Base-by-base conservation (phyloP, 1,140 invertebrate genomes). In the Leptinotarsa defecta region DNA sequence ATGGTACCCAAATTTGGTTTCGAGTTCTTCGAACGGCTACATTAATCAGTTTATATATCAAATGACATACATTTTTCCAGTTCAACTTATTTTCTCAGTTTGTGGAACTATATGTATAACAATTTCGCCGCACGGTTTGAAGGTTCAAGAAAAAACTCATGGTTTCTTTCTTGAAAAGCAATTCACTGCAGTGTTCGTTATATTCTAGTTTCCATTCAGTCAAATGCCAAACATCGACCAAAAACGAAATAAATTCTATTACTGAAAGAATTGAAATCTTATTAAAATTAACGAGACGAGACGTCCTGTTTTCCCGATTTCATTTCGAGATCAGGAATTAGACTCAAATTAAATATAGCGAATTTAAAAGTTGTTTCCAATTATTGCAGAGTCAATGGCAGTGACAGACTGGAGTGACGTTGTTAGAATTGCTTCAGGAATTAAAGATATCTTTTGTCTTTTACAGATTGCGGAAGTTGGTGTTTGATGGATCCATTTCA, bases 291-390 rank as follows among this genome's bases (percentile, higher is more conserved):
- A 69, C 68, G 70, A 63, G 70, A 72, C 19, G 61, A 15, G 34
- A 61, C 22, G 49, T 57, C 52, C 52, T 43, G 70, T 72, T 72
- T 63, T 63, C 70, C 52, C 70, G 49, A 72, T 72, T 61, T 13
- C 57, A 13, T 22, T 72, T 72, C 17, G 70, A 61, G 70, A 72
- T 57, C 70, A 61, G 24, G 49, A 72, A 61, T 63, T 62, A 20
- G 52, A 72, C 22, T 57, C 19, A 75, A 75, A 71, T 69, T 70
- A 75, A 75, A 74, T 64, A 68, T 74, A n/a, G 43, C 24, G 64
- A 69, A 74, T 74, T 24, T 70, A 71, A 71, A 75, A 75, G 74
- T 75, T 75, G 74, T 75, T 71, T 75, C 67, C 74, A 75, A 75
- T 75, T 75, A 75, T 75, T 75, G 68, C 74, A 65, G 34, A 69